Evolutionary conservation across 2,888 invertebrate genomes (phyloP).

Genomic region (Sminthurinus aureus): DNA sequence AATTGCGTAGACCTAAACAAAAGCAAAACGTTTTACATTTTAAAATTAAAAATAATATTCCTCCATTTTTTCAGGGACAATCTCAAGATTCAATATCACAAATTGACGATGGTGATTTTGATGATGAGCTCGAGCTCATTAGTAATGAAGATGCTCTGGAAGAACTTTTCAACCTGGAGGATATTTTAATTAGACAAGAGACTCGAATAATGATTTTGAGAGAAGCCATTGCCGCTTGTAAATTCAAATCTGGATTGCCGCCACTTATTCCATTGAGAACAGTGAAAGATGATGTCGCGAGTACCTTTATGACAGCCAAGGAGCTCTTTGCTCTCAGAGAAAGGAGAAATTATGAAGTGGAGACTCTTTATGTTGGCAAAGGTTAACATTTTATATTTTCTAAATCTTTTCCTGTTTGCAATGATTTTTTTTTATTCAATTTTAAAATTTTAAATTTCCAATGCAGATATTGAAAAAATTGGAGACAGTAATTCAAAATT

Average conservation of each 20-base stretch:
- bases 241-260: slow-evolving; percentile 53
- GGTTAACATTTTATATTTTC: neutral
- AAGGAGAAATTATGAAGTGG: slow-evolving; percentile 28
- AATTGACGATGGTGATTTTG: slow-evolving; percentile 16
- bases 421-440: too few species aligned
- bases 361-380: slow-evolving; percentile 38
- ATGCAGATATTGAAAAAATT: slow-evolving; percentile 9
- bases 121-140: slow-evolving; percentile 28
- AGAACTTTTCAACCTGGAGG: slow-evolving; percentile 42
- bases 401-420: too few species aligned
- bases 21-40: too few species aligned
- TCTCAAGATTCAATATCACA: neutral
- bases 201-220: slow-evolving; percentile 43
- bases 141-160: slow-evolving; percentile 44
- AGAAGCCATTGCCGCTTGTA: slow-evolving; percentile 46
- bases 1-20: too few species aligned
- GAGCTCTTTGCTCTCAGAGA: slow-evolving; percentile 37
- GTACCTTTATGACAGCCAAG: slow-evolving; percentile 38
- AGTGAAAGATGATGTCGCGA: slow-evolving; percentile 38
- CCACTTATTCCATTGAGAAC: slow-evolving; percentile 45
- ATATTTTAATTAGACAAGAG: slow-evolving; percentile 41
- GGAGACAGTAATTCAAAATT: slow-evolving; percentile 26
- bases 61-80: neutral
- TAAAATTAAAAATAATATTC: too few species aligned
- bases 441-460: neutral